Evolutionary conservation across 1,140 invertebrate genomes (phyloP).

Genomic region (Eumeta japonica): DNA sequence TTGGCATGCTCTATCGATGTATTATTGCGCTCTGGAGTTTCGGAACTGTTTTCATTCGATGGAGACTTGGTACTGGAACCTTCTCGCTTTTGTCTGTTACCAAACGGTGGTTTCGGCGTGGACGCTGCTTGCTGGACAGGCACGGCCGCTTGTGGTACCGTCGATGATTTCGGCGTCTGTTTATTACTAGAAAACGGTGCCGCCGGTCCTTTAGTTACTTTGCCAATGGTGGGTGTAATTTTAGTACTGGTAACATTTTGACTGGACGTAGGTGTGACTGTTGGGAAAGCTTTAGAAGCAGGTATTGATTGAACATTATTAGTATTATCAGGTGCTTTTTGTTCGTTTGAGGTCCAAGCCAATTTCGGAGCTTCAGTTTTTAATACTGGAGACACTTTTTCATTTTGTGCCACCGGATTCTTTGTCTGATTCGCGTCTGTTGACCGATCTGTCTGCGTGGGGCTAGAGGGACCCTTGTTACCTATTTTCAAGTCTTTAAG

Average conservation of each 20-base stretch:
- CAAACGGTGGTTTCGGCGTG: slow-evolving; percentile 50
- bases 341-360: slow-evolving; percentile 33
- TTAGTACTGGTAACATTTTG: slow-evolving; percentile 22
- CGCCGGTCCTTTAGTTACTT: slow-evolving; percentile 34
- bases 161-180: slow-evolving; percentile 26
- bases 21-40: slow-evolving; percentile 23
- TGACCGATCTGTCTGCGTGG: slow-evolving; percentile 29
- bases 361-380: slow-evolving; percentile 37
- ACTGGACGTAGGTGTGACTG: slow-evolving; percentile 16
- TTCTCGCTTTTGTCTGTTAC: slow-evolving; percentile 48
- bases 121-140: slow-evolving; percentile 44
- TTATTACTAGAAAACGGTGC: slow-evolving; percentile 43
- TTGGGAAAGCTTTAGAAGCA: slow-evolving; percentile 26
- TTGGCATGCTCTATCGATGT: slow-evolving; percentile 27
- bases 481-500: slow-evolving; percentile 52
- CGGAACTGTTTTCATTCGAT: slow-evolving; percentile 29
- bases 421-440: slow-evolving; percentile 21
- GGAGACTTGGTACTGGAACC: slow-evolving; percentile 36
- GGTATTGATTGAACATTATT: slow-evolving; percentile 13
- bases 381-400: slow-evolving; percentile 33
- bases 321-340: slow-evolving; percentile 18
- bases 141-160: slow-evolving; percentile 36
- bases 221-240: slow-evolving; percentile 23
- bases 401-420: slow-evolving; percentile 16
- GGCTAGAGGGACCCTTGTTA: slow-evolving; percentile 37